Evolutionary conservation across 1,140 invertebrate species (phyloP).

Genomic region (Halyomorpha halys): DNA sequence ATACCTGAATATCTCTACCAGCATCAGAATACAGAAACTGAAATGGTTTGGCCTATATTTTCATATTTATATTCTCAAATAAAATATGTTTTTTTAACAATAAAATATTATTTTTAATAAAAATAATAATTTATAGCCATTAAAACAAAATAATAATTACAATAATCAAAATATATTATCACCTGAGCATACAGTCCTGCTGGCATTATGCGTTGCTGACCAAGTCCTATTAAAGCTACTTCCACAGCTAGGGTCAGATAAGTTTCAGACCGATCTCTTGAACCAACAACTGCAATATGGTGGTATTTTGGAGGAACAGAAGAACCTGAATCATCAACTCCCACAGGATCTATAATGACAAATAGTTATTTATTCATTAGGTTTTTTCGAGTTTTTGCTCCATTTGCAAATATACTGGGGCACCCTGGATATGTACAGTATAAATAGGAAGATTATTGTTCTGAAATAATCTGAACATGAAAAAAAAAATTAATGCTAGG

Average conservation of each 20-base stretch:
- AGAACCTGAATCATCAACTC: conserved; percentile 46
- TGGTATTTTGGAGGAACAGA: conserved; percentile 55
- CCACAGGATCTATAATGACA: conserved; percentile 37
- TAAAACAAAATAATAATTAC: conserved; percentile 13
- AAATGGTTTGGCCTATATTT: too few relatives aligned
- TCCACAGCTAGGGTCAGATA: conserved; percentile 66
- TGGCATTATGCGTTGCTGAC: conserved; percentile 68
- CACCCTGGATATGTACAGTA: too few relatives aligned
- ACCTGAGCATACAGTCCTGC: conserved; percentile 66
- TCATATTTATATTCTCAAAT: too few relatives aligned
- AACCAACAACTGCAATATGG: conserved; percentile 59
- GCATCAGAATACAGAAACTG: too few relatives aligned
- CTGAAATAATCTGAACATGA: too few relatives aligned
- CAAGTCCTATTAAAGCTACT: conserved; percentile 56
- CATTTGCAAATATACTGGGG: too few relatives aligned
- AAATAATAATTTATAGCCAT: too few relatives aligned
- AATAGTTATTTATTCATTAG: background rate
- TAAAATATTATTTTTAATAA: background rate
- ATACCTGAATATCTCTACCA: too few relatives aligned
- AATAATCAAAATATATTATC: conserved; percentile 23
- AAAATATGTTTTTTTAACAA: background rate
- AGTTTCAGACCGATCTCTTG: conserved; percentile 57
- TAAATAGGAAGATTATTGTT: too few relatives aligned
- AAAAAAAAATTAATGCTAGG: too few relatives aligned
- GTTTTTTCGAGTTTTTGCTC: background rate